These are phyloP conservation scores for Bombyx mori DNA, from an alignment of 1,140 invertebrate genomes.

Conservation along the genomic window ASM3026992v2 NC_085126.1:3376001-3376500, in stretches of 20 bases:
- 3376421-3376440: slow-evolving; percentile 24
- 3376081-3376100: too few species aligned
- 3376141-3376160: slow-evolving; percentile 13
- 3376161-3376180: slow-evolving; percentile 68
- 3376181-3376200: slow-evolving; percentile 54
- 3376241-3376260: slow-evolving; percentile 93
- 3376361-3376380: slow-evolving; percentile 96
- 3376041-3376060: too few species aligned
- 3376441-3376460: too few species aligned
- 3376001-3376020: too few species aligned
- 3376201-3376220: slow-evolving; percentile 43
- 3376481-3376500: too few species aligned
- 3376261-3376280: slow-evolving; percentile 97
- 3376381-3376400: slow-evolving; percentile 97
- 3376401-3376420: slow-evolving; percentile 98
- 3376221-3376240: slow-evolving; percentile 77
- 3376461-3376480: too few species aligned
- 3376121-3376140: neutral
- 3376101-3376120: neutral
- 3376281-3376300: slow-evolving; percentile 92
- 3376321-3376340: slow-evolving; percentile 97
- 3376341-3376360: slow-evolving; percentile 98
- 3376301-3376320: slow-evolving; percentile 96
- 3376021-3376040: too few species aligned
- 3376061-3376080: too few species aligned